phyloP scores from a whole-genome alignment of 2,797 vertebrate genomes.

The Catharus ustulatus region DNA sequence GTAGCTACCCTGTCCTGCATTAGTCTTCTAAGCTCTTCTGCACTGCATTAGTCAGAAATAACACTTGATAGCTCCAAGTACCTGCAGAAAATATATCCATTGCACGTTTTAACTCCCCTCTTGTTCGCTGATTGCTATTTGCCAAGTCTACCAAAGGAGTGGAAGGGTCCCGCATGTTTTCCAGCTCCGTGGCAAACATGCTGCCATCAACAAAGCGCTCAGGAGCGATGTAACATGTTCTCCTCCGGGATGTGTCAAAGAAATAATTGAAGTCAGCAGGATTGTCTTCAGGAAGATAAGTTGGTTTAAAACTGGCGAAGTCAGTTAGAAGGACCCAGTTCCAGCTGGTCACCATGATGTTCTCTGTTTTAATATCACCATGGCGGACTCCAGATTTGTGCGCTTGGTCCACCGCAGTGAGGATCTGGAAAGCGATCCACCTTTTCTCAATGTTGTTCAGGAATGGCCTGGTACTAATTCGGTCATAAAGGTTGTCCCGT shows the following conservation, averaged over 20 bases:
- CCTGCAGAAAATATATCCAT: slow-evolving; percentile 99
- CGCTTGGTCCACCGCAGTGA: slow-evolving; percentile 93
- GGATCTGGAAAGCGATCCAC: slow-evolving; percentile 97
- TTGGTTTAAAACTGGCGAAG: slow-evolving; percentile 98
- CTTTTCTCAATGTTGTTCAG: slow-evolving; percentile 95
- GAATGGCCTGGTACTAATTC: slow-evolving; percentile 95
- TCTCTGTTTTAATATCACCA: slow-evolving; percentile 97
- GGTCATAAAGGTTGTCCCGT: slow-evolving; percentile 95
- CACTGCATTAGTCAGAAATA: background rate
- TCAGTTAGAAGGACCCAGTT: slow-evolving; percentile 97
- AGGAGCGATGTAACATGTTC: slow-evolving; percentile 95
- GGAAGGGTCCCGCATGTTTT: slow-evolving; percentile 86
- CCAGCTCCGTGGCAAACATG: slow-evolving; percentile 88
- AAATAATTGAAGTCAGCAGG: slow-evolving; percentile 99
- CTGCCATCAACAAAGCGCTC: slow-evolving; percentile 96
- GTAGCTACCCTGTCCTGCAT: background rate
- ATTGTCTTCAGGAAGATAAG: slow-evolving; percentile 96
- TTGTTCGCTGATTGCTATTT: slow-evolving; percentile 90
- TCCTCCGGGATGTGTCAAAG: slow-evolving; percentile 93
- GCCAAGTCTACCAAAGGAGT: slow-evolving; percentile 93
- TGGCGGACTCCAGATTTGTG: slow-evolving; percentile 94
- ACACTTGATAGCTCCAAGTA: slow-evolving; percentile 49
- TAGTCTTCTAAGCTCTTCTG: background rate
- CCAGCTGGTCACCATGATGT: slow-evolving; percentile 99
- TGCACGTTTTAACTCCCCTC: slow-evolving; percentile 90